Base-by-base conservation (phyloP, 1,140 invertebrate genomes). In the Campodea augens region DNA sequence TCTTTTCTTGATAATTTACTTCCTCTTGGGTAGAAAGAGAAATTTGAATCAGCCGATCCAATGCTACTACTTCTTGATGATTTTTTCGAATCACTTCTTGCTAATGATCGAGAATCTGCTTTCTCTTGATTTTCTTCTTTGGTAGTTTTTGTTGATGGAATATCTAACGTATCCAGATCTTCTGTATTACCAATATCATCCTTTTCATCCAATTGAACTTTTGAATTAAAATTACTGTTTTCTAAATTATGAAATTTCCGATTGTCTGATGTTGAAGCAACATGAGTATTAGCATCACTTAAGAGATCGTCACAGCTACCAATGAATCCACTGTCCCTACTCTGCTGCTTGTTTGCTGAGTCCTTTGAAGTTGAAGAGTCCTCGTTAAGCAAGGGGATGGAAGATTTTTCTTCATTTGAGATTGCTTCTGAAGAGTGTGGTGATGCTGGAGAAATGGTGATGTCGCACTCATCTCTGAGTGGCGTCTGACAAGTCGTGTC, bases 301-400 rank as follows among this genome's bases (percentile, higher is more conserved):
- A 86, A 61, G 27, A 88, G 62, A 59, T 88, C 83, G 55, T 88
- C 84, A 54, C 82, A 86, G 55, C 82, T 88, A 3, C 83, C 84
- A 27, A 87, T 75, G 52, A 88, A 88, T 3, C 83, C 83, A 51
- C 81, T 86, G 58, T 88, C 83, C 44, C 83, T 65, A 53, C 80
- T 85, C 45, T 83, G 81, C 55, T 84, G 78, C 56, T 81, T 79
- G 45, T 67, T 70, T 23, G 38, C 37, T 40, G 27, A 32, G 7
- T 10, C 27, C 15, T 32, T 32, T n/a, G n/a, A n/a, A n/a, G n/a
- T n/a, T n/a, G n/a, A n/a, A n/a, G n/a, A n/a, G n/a, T n/a, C n/a
- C n/a, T n/a, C n/a, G n/a, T n/a, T n/a, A 15, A 32, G 7, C 7
- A 32, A 23, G 15, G 19, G 32, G 20, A n/a, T 19, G 2, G 40